Conservation (phyloP, 2,113 vertebrate species). For the Phrynosoma blainvillii region DNA sequence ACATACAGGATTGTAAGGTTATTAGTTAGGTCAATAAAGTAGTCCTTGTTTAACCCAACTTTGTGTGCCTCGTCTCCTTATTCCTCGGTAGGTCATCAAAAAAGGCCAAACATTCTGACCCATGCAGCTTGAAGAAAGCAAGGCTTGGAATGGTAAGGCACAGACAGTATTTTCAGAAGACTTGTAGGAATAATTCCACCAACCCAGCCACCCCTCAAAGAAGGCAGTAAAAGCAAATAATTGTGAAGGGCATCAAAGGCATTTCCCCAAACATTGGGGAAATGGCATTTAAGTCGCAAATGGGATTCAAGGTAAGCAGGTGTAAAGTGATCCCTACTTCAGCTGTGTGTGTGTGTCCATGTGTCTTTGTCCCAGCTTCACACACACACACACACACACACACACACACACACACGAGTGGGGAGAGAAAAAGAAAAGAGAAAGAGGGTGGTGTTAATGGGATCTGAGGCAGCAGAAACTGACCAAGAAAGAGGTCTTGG, state of each 20-base stretch:
- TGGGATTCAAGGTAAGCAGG: background rate
- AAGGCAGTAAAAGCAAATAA: background rate
- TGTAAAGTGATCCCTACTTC: background rate
- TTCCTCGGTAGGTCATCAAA: too few relatives aligned
- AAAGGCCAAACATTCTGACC: too few relatives aligned
- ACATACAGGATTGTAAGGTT: background rate
- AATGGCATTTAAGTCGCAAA: background rate
- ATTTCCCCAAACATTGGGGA: background rate
- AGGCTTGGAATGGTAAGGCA: too few relatives aligned
- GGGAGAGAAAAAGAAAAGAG: too few relatives aligned
- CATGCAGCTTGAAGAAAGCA: background rate
- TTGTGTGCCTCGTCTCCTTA: too few relatives aligned
- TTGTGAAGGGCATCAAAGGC: background rate
- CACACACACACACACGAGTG: background rate
- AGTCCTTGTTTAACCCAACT: too few relatives aligned
- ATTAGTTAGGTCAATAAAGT: too few relatives aligned
- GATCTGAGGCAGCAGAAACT: background rate
- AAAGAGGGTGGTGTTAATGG: background rate
- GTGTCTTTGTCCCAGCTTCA: too few relatives aligned
- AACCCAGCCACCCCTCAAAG: too few relatives aligned
- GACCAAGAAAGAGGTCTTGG: background rate
- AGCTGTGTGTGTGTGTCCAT: too few relatives aligned
- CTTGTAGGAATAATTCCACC: background rate
- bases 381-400: background rate
- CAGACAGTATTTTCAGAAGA: background rate